These are phyloP conservation scores for Acrocera orbiculus DNA, from an alignment of 2,888 invertebrate species.

Conservation along the genomic window DNA sequence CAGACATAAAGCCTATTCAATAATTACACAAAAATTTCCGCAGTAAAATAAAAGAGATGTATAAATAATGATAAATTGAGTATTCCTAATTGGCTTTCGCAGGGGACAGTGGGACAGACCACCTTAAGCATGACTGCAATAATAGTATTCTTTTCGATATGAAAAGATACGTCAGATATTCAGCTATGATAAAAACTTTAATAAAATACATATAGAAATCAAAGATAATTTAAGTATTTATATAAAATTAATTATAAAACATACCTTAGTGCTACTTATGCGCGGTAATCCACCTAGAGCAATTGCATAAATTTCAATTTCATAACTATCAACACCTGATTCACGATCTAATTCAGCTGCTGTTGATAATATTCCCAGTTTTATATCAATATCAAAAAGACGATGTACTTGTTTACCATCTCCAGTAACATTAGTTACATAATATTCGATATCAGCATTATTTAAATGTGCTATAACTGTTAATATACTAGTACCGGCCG, in stretches of 20 bases:
- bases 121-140: too few species aligned
- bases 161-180: too few species aligned
- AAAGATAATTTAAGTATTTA: neutral
- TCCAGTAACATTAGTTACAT: slow-evolving; percentile 71
- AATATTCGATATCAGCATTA: slow-evolving; percentile 64
- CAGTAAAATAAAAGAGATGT: too few species aligned
- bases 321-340: slow-evolving; percentile 62
- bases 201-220: too few species aligned
- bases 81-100: too few species aligned
- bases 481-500: slow-evolving; percentile 67
- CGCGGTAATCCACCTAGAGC: slow-evolving; percentile 52
- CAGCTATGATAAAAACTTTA: too few species aligned
- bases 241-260: slow-evolving; percentile 15
- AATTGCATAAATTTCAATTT: slow-evolving; percentile 72
- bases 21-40: too few species aligned
- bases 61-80: too few species aligned
- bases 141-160: too few species aligned
- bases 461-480: slow-evolving; percentile 55
- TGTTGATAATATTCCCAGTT: slow-evolving; percentile 72
- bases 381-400: slow-evolving; percentile 79
- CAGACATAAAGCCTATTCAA: too few species aligned
- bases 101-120: too few species aligned
- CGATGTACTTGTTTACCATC: slow-evolving; percentile 64
- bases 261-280: slow-evolving; percentile 72
- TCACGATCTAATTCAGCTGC: slow-evolving; percentile 70